Evolutionary conservation across 2,113 vertebrate genomes (phyloP).

Genomic region (Himantopus leucocephalus): DNA sequence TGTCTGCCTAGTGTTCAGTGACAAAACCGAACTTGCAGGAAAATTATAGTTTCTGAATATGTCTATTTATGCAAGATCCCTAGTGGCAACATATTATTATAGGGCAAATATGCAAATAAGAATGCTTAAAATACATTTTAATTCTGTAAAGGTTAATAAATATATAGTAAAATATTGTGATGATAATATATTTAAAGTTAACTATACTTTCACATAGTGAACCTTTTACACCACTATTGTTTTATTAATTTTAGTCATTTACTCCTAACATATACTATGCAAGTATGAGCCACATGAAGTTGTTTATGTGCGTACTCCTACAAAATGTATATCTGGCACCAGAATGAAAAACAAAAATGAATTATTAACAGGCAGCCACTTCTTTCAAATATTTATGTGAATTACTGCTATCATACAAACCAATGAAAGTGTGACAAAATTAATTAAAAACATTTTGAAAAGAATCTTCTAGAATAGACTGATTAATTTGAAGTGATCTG

Average conservation of each 20-base stretch:
- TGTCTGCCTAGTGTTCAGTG: background rate
- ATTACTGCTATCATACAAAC: background rate
- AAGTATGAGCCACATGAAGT: background rate
- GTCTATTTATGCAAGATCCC: background rate
- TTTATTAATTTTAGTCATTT: background rate
- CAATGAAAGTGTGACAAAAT: background rate
- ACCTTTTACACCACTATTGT: background rate
- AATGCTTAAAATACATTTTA: constrained; percentile 2
- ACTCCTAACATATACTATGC: background rate
- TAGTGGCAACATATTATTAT: background rate
- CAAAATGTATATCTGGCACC: background rate
- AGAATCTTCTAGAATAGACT: background rate
- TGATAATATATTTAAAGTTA: background rate
- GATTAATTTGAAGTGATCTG: background rate
- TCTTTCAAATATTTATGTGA: background rate
- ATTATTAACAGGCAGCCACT: background rate
- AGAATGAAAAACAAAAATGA: background rate
- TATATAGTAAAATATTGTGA: background rate
- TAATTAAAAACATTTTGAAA: background rate
- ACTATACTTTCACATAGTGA: background rate
- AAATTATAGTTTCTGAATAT: constrained; percentile 14
- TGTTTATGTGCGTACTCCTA: background rate
- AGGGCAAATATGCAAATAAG: background rate
- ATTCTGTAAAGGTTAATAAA: background rate
- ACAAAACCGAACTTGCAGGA: background rate